Conservation (phyloP, 2,888 invertebrate species). For the Rhagium mordax region DNA sequence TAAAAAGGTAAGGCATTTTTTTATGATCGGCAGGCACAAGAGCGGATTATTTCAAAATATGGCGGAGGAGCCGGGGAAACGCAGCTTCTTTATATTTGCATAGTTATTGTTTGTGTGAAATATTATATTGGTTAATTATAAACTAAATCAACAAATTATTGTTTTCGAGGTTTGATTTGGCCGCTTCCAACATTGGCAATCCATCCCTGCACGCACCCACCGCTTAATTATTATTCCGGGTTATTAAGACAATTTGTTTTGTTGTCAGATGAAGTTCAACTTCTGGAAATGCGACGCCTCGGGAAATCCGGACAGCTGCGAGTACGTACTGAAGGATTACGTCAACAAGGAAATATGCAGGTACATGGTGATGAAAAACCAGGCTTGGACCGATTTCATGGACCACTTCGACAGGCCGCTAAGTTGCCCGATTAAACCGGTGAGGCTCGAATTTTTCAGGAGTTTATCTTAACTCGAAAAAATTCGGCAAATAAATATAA, state of each 20-base stretch:
- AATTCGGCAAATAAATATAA: conserved; percentile 21
- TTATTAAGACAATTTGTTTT: conserved; percentile 23
- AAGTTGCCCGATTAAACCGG: conserved; percentile 61
- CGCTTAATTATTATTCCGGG: neutral
- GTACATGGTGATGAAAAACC: conserved; percentile 53
- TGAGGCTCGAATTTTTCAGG: conserved; percentile 47
- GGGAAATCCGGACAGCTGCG: conserved; percentile 61
- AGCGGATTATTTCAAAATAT: no score
- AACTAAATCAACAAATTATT: no score
- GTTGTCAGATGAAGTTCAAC: conserved; percentile 55
- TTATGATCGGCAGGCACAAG: no score
- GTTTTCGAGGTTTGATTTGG: no score
- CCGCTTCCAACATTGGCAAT: neutral
- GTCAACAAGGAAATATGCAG: conserved; percentile 56
- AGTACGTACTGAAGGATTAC: conserved; percentile 60
- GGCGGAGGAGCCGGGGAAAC: no score
- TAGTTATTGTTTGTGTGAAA: no score
- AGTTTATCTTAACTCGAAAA: neutral
- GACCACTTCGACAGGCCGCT: conserved; percentile 53
- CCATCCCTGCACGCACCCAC: neutral
- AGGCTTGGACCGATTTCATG: conserved; percentile 58
- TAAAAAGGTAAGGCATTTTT: no score
- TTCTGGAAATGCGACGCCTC: conserved; percentile 61
- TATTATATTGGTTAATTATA: no score
- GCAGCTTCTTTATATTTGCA: no score